Percentiles rank a stretch among this genome's conserved stretches.
Evolutionary conservation across 2,888 invertebrate species (phyloP).

Genomic region (Ochropleura plecta): DNA sequence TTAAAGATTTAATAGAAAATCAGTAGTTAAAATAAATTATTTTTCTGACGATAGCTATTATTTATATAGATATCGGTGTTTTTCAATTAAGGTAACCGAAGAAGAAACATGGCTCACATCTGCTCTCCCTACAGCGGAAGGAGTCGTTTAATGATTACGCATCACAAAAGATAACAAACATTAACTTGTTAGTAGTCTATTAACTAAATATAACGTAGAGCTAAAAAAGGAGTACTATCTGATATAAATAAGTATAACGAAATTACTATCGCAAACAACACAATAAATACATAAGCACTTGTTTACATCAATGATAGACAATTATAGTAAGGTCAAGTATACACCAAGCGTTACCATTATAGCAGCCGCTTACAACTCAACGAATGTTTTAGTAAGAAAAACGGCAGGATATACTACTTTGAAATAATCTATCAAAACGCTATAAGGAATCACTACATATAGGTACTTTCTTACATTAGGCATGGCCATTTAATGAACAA

Average conservation of each 20-base stretch:
- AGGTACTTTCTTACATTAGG: too few relatives aligned
- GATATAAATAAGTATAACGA: not conserved
- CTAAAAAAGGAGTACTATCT: not conserved
- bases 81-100: too few relatives aligned
- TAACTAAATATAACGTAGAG: not conserved
- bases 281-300: not conserved
- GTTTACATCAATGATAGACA: constrained; percentile 3
- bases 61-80: too few relatives aligned
- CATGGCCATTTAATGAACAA: too few relatives aligned
- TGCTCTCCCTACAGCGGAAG: too few relatives aligned
- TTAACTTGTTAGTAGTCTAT: not conserved
- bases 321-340: not conserved
- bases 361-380: not conserved
- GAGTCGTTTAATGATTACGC: too few relatives aligned
- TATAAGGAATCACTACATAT: too few relatives aligned
- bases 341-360: not conserved
- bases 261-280: not conserved
- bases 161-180: too few relatives aligned
- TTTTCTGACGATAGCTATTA: not conserved
- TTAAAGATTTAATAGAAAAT: not conserved
- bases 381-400: not conserved
- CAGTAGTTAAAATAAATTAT: not conserved
- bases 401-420: not conserved
- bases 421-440: too few relatives aligned
- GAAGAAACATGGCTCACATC: too few relatives aligned